phyloP scores from a whole-genome alignment of 92 coral and sea anemone genomes.

The Parazoanthus swiftii region DNA sequence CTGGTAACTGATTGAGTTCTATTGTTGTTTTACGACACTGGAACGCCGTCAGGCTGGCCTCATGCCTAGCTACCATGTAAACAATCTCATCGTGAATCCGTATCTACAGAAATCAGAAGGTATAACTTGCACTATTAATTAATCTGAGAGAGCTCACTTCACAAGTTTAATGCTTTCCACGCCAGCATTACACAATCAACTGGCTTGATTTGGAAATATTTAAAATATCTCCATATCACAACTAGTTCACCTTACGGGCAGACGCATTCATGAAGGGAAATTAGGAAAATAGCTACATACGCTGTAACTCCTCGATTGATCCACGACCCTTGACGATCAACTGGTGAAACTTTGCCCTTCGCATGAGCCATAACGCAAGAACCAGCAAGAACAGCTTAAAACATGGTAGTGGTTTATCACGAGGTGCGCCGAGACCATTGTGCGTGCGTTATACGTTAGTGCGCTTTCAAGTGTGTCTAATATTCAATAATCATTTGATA shows the following conservation, averaged over 20 bases:
- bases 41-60: not conserved
- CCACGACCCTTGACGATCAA: constrained; percentile 35
- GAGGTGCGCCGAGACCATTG: not conserved
- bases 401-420: not conserved
- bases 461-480: constrained; percentile 37
- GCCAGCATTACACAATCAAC: not conserved
- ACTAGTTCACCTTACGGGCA: not conserved
- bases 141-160: too few species aligned
- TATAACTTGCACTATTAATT: not conserved
- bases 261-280: not conserved
- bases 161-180: not conserved
- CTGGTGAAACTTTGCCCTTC: constrained; percentile 27
- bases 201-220: not conserved
- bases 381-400: constrained; percentile 7
- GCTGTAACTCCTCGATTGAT: constrained; percentile 29
- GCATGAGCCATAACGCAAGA: constrained; percentile 26
- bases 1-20: not conserved
- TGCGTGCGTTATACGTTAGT: not conserved
- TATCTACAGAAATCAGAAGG: not conserved
- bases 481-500: constrained; percentile 22
- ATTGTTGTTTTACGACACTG: not conserved
- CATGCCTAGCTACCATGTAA: constrained; percentile 10
- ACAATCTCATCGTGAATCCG: not conserved
- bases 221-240: not conserved
- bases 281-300: not conserved